Evolutionary conservation across 2,888 invertebrate species (phyloP).

Genomic region (Ernsta delagoae): DNA sequence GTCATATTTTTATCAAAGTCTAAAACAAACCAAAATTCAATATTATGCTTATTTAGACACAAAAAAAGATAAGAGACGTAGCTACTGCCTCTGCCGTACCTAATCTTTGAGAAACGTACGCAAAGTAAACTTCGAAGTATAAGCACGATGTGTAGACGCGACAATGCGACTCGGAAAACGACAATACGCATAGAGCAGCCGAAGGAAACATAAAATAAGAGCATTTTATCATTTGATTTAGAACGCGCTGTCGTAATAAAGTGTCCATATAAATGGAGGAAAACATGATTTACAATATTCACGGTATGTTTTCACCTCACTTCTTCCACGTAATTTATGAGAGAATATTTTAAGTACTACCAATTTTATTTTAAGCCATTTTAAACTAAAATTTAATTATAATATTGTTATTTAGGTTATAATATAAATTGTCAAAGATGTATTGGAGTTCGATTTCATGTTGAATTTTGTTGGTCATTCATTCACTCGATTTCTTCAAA

Average conservation of each 20-base stretch:
- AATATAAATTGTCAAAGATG: no score
- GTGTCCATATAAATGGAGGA: constrained; percentile 82
- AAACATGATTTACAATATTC: constrained; percentile 78
- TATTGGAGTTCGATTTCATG: no score
- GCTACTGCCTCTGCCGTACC: constrained; percentile 23
- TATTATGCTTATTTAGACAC: no score
- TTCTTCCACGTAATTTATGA: constrained; percentile 52
- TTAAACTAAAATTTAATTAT: no score
- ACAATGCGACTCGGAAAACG: constrained; percentile 55
- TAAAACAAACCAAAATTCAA: no score
- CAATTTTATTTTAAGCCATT: neutral
- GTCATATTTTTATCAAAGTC: no score
- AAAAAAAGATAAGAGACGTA: no score
- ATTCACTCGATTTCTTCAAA: no score
- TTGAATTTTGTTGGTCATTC: no score
- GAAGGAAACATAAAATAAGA: constrained; percentile 80
- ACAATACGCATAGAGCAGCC: constrained; percentile 71
- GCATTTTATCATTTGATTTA: constrained; percentile 84
- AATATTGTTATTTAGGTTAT: no score
- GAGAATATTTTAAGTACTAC: neutral
- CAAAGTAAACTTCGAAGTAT: constrained; percentile 48
- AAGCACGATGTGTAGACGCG: constrained; percentile 50
- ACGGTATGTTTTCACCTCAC: constrained; percentile 58
- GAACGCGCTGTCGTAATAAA: constrained; percentile 81
- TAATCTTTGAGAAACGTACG: constrained; percentile 46